Percentiles rank a stretch among this genome's conserved stretches.
These are phyloP conservation scores for Rhea pennata DNA, from an alignment of 2,113 vertebrate species.

Conservation along the genomic window DNA sequence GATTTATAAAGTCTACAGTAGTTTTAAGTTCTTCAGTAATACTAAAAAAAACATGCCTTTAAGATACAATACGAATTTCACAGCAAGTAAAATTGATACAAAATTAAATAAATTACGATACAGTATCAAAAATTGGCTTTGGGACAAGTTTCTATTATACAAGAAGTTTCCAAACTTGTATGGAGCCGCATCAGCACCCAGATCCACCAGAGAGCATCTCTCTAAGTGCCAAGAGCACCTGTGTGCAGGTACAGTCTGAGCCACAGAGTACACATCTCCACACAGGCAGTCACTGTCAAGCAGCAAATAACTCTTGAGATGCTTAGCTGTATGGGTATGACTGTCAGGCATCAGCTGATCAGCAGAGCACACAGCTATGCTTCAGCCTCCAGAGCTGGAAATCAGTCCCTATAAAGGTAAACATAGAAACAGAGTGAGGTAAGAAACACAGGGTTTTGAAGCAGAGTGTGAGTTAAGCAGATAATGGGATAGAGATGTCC, in stretches of 20 bases:
- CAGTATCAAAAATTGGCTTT: background rate
- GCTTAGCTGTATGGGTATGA: background rate
- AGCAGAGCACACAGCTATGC: background rate
- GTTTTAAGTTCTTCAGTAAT: background rate
- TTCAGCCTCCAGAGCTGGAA: background rate
- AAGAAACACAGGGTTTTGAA: background rate
- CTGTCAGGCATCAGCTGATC: background rate
- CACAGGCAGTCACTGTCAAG: background rate
- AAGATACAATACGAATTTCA: background rate
- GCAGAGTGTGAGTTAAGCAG: background rate
- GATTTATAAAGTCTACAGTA: background rate
- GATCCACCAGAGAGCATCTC: background rate
- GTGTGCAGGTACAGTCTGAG: background rate
- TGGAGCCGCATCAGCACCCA: background rate
- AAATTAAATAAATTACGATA: background rate
- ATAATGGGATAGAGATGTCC: background rate
- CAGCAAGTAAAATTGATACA: background rate
- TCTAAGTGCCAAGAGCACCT: background rate
- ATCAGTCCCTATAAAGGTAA: background rate
- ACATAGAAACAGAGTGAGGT: accelerated
- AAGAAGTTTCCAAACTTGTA: background rate
- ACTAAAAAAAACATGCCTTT: background rate
- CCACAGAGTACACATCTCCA: background rate
- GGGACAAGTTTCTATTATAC: background rate
- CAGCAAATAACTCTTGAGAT: background rate